A percentile compares a stretch with the other conserved stretches of the same genome.
phyloP scores from a whole-genome alignment of 1,140 invertebrate genomes.

The Pogonomyrmex barbatus region DNA sequence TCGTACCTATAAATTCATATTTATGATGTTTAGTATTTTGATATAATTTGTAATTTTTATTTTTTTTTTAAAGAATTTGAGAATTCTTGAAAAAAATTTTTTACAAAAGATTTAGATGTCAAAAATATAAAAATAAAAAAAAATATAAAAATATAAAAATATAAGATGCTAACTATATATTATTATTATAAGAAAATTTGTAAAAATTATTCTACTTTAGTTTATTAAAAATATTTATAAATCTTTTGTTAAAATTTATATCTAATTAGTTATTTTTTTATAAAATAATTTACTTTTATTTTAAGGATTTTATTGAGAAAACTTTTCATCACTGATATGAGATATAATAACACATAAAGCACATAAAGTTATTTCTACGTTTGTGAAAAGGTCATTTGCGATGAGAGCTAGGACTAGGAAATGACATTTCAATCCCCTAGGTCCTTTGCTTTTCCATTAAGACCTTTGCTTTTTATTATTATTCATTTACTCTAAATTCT shows the following conservation, averaged over 20 bases:
- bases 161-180: not conserved
- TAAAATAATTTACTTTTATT: not conserved
- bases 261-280: not conserved
- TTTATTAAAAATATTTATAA: not conserved
- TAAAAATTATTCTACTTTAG: not conserved
- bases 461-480: slow-evolving; percentile 29
- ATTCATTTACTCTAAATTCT: not conserved
- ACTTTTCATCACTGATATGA: slow-evolving; percentile 7
- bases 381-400: slow-evolving; percentile 65
- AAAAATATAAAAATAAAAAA: not conserved
- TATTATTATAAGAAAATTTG: not conserved
- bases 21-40: not conserved
- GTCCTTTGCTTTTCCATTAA: not conserved
- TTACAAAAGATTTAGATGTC: not conserved
- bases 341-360: not conserved
- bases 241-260: not conserved
- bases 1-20: slow-evolving; percentile 88
- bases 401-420: not conserved
- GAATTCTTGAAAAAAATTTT: not conserved
- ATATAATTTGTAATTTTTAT: not conserved
- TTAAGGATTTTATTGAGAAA: not conserved
- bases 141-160: not conserved
- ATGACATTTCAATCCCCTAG: slow-evolving; percentile 59
- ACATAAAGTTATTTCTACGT: slow-evolving; percentile 23
- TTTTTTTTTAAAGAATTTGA: not conserved